A percentile compares a stretch with the other conserved stretches of the same genome.
These are phyloP conservation scores for Babylonia areolata DNA, from an alignment of 1,140 invertebrate species.

Conservation along the genomic window DNA sequence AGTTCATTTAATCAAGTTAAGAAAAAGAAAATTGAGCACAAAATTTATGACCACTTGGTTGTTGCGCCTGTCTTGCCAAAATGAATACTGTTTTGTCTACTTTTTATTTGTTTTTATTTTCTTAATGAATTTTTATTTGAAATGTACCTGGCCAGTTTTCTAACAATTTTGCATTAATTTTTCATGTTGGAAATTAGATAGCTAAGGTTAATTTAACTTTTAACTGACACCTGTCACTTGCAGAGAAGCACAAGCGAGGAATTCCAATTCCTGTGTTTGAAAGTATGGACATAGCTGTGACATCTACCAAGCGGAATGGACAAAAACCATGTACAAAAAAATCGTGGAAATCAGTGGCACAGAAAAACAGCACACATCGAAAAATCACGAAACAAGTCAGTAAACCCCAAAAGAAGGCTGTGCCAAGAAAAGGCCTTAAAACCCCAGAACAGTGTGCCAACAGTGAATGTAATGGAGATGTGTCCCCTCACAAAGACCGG, in stretches of 20 bases:
- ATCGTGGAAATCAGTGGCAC: not conserved
- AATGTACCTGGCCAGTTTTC: too few species aligned
- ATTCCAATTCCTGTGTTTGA: too few species aligned
- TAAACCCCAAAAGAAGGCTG: conserved; percentile 64
- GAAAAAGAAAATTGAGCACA: too few species aligned
- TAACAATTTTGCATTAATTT: too few species aligned
- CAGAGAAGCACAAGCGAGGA: not conserved
- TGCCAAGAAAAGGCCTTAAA: conserved; percentile 54
- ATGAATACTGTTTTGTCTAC: too few species aligned
- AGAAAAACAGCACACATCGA: not conserved
- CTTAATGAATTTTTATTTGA: too few species aligned
- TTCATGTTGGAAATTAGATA: too few species aligned
- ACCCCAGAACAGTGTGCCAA: not conserved
- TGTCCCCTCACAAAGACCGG: not conserved
- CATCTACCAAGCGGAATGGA: not conserved
- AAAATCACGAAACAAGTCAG: not conserved
- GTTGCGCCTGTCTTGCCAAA: too few species aligned
- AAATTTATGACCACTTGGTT: too few species aligned
- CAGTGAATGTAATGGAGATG: not conserved
- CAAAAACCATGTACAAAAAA: not conserved
- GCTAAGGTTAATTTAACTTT: too few species aligned
- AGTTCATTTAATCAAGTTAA: too few species aligned
- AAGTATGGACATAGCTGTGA: not conserved
- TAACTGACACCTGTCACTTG: not conserved
- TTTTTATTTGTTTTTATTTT: too few species aligned